phyloP scores from a whole-genome alignment of 2,888 invertebrate species.

The Rugalucina vietnamica region DNA sequence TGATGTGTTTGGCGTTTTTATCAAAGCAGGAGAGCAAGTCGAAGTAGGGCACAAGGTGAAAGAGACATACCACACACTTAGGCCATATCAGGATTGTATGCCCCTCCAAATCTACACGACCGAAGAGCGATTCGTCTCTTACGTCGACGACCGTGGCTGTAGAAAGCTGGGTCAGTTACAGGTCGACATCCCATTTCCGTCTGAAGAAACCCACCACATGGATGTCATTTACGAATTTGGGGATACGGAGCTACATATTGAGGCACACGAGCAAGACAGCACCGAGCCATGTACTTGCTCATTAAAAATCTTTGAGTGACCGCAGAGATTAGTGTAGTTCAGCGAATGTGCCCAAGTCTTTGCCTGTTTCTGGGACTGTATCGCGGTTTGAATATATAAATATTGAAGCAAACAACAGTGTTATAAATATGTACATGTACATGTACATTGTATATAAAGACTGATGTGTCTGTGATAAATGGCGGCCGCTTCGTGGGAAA shows the following conservation, averaged over 20 bases:
- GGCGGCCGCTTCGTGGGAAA: too few relatives aligned
- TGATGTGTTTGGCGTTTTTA: conserved; percentile 47
- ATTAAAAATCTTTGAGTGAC: too few relatives aligned
- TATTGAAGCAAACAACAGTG: too few relatives aligned
- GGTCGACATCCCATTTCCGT: conserved; percentile 40
- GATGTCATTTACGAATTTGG: conserved; percentile 49
- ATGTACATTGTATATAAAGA: too few relatives aligned
- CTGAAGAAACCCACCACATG: conserved; percentile 17
- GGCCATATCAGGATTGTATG: conserved; percentile 7
- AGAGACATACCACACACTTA: conserved; percentile 33
- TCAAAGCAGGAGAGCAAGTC: conserved; percentile 38
- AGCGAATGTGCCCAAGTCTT: too few relatives aligned
- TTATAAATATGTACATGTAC: too few relatives aligned
- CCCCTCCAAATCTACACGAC: conserved; percentile 30
- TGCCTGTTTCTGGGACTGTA: too few relatives aligned
- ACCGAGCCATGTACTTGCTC: conserved; percentile 18
- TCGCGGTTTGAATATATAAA: too few relatives aligned
- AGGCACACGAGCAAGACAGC: conserved; percentile 33
- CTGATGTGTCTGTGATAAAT: too few relatives aligned
- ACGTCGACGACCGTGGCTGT: conserved; percentile 46
- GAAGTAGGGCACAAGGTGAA: conserved; percentile 17
- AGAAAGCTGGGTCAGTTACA: conserved; percentile 36
- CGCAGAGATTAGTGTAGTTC: too few relatives aligned
- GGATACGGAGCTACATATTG: conserved; percentile 48
- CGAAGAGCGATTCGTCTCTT: conserved; percentile 7